A percentile compares a stretch with the other conserved stretches of the same genome.
phyloP scores from a whole-genome alignment of 2,797 vertebrate genomes.

The Sebastes minor region DNA sequence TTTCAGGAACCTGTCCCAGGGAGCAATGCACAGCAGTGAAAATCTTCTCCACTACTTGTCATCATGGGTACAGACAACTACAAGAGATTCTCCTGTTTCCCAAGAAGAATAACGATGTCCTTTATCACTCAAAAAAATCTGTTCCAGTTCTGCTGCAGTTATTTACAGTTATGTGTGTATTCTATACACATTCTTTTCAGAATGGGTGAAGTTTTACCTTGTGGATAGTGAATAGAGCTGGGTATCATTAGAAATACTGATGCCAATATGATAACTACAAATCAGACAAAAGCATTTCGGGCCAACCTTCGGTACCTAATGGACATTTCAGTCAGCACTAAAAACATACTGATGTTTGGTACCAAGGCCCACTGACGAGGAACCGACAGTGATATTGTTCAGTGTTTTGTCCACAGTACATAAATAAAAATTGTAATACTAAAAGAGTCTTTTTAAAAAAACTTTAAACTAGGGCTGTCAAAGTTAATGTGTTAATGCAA shows the following conservation, averaged over 20 bases:
- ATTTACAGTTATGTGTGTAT: background rate
- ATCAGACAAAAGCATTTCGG: background rate
- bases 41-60: slow-evolving; percentile 35
- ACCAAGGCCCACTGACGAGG: background rate
- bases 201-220: background rate
- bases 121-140: background rate
- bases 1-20: slow-evolving; percentile 56
- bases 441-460: background rate
- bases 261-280: background rate
- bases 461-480: too few relatives aligned
- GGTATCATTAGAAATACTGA: background rate
- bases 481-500: too few relatives aligned
- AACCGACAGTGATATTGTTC: background rate
- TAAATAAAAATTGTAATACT: background rate
- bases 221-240: background rate
- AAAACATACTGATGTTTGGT: background rate
- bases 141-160: background rate
- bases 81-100: background rate
- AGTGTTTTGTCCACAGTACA: background rate
- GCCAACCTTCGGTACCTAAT: background rate
- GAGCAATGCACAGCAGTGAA: slow-evolving; percentile 24
- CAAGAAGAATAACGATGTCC: background rate
- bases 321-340: background rate
- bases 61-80: background rate
- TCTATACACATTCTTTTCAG: background rate